phyloP scores from a whole-genome alignment of 2,113 vertebrate genomes.

The Heterochromis multidens region DNA sequence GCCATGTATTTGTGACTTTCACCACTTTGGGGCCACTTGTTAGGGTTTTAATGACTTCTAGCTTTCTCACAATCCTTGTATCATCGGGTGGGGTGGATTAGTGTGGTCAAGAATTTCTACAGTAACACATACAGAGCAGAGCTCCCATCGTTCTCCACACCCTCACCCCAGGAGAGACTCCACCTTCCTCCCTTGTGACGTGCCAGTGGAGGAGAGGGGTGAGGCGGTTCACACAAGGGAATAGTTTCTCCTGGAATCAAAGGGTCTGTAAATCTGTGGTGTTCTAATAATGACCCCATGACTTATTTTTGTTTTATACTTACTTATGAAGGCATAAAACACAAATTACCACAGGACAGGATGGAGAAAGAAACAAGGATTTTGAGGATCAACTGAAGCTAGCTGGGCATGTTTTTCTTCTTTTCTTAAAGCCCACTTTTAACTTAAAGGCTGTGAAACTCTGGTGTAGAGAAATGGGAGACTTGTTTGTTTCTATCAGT shows the following conservation, averaged over 20 bases:
- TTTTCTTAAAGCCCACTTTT: neutral
- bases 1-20: neutral
- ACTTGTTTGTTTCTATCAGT: neutral
- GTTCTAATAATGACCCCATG: neutral
- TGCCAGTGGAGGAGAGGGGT: neutral
- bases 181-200: neutral
- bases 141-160: conserved; percentile 9
- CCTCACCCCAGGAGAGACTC: neutral
- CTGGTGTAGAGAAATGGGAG: neutral
- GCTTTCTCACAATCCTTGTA: neutral
- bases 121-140: conserved; percentile 15
- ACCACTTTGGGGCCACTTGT: neutral
- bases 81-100: conserved; percentile 27
- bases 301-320: neutral
- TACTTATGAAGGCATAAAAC: neutral
- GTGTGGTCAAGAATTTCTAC: conserved; percentile 47
- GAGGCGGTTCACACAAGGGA: neutral
- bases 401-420: neutral
- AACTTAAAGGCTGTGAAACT: neutral
- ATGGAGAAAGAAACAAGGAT: neutral
- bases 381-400: neutral
- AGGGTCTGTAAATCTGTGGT: neutral
- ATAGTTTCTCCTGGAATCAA: neutral
- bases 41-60: neutral
- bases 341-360: neutral